A percentile compares a stretch with the other conserved stretches of the same genome.
Conservation (phyloP, 2,797 vertebrate species). For the Danio tinwini region DNA sequence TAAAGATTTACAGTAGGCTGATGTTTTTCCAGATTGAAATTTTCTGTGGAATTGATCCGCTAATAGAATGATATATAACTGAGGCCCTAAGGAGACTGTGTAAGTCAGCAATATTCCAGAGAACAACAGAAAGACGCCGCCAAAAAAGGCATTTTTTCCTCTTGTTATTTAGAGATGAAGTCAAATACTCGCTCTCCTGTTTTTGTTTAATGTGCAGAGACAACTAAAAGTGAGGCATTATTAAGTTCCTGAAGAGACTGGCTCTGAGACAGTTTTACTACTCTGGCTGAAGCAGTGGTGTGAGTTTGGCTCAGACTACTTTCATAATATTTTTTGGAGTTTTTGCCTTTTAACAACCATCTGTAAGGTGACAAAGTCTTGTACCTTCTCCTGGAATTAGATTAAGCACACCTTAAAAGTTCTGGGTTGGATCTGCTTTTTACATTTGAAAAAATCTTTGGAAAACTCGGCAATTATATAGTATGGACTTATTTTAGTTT, state of each 20-base stretch:
- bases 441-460: too few species aligned
- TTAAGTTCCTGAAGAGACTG: slow-evolving; percentile 15
- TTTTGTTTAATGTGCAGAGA: not conserved
- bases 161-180: slow-evolving; percentile 5
- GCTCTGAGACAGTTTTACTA: not conserved
- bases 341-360: too few species aligned
- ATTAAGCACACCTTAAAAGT: too few species aligned
- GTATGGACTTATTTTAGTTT: too few species aligned
- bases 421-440: too few species aligned
- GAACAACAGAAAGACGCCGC: slow-evolving; percentile 21
- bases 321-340: not conserved
- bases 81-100: not conserved
- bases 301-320: not conserved
- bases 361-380: too few species aligned
- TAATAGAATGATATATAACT: slow-evolving; percentile 51
- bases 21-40: slow-evolving; percentile 41
- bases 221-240: not conserved
- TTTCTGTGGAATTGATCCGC: slow-evolving; percentile 53
- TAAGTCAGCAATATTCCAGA: slow-evolving; percentile 46
- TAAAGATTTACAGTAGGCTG: slow-evolving; percentile 26
- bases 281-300: not conserved
- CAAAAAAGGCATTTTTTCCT: slow-evolving; percentile 19
- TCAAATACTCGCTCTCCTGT: not conserved
- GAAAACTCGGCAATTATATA: too few species aligned
- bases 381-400: too few species aligned